A percentile compares a stretch with the other conserved stretches of the same genome.
phyloP scores from a whole-genome alignment of 2,888 invertebrate species.

The Cistogaster globosa region DNA sequence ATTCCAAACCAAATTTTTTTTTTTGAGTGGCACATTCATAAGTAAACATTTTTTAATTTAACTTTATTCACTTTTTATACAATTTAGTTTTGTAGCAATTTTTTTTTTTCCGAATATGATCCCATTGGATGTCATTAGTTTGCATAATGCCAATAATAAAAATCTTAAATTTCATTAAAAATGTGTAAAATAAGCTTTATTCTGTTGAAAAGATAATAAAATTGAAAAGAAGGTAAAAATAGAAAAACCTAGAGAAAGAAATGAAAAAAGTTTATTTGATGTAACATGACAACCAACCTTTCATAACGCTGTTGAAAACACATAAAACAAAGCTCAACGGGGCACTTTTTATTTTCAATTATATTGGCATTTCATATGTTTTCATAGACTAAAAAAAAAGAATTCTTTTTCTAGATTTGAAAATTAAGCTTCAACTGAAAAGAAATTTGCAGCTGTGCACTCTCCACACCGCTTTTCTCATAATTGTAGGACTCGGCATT shows the following conservation, averaged over 20 bases:
- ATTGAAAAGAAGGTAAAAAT: not conserved
- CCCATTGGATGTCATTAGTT: constrained; percentile 67
- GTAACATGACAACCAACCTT: constrained; percentile 63
- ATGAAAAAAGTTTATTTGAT: constrained; percentile 40
- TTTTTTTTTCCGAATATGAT: constrained; percentile 57
- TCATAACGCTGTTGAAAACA: constrained; percentile 57
- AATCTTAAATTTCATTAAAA: constrained; percentile 81
- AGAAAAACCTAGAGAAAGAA: not conserved
- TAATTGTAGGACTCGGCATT: not conserved
- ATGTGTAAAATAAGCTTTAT: constrained; percentile 78
- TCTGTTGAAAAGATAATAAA: constrained; percentile 44
- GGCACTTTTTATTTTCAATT: constrained; percentile 72
- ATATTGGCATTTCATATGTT: constrained; percentile 63
- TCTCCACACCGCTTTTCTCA: not conserved
- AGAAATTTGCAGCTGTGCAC: constrained; percentile 57
- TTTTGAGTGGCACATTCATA: constrained; percentile 22
- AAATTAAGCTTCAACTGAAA: constrained; percentile 12
- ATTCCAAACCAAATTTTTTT: not conserved
- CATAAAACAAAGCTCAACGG: constrained; percentile 73
- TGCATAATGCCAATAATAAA: constrained; percentile 75
- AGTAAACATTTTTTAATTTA: constrained; percentile 12
- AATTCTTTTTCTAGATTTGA: not conserved
- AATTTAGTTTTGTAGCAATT: constrained; percentile 16
- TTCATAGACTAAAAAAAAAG: constrained; percentile 18
- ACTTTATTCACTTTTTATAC: constrained; percentile 11